These are phyloP conservation scores for Drosophila meridiana DNA, from an alignment of 2,888 invertebrate genomes.

Conservation along the genomic window DNA sequence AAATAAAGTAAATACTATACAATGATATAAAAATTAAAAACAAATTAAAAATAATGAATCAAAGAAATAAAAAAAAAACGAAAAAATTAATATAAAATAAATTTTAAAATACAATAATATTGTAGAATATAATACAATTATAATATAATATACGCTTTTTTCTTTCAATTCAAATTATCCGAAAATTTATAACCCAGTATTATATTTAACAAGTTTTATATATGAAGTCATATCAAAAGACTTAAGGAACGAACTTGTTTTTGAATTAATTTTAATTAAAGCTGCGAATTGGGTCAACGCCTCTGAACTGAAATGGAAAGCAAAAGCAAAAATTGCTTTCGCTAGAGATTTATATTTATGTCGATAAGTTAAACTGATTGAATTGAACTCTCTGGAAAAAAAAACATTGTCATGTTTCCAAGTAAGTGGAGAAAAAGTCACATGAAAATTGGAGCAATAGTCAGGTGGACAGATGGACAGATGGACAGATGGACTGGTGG, in stretches of 20 bases:
- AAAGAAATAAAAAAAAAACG: neutral
- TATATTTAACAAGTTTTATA: too few species aligned
- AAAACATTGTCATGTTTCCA: slow-evolving; percentile 59
- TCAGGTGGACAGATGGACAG: slow-evolving; percentile 12
- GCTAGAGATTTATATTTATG: slow-evolving; percentile 31
- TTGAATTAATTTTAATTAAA: slow-evolving; percentile 22
- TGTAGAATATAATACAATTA: too few species aligned
- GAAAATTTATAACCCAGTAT: too few species aligned
- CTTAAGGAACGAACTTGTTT: slow-evolving; percentile 48
- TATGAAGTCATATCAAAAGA: neutral
- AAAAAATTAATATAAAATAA: neutral
- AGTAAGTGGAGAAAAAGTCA: slow-evolving; percentile 55
- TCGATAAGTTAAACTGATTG: slow-evolving; percentile 14
- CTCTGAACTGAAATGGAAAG: slow-evolving; percentile 72
- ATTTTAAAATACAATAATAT: too few species aligned
- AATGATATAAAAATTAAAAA: too few species aligned
- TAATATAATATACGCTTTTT: too few species aligned
- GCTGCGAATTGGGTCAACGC: slow-evolving; percentile 64
- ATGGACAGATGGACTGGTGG: slow-evolving; percentile 36
- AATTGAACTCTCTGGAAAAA: slow-evolving; percentile 41
- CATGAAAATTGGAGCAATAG: slow-evolving; percentile 70
- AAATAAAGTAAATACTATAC: neutral
- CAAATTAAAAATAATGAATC: neutral
- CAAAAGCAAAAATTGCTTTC: slow-evolving; percentile 78
- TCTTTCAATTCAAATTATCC: too few species aligned